Evolutionary conservation across 1,140 invertebrate species (phyloP).

Genomic region (Drosophila simulans): DNA sequence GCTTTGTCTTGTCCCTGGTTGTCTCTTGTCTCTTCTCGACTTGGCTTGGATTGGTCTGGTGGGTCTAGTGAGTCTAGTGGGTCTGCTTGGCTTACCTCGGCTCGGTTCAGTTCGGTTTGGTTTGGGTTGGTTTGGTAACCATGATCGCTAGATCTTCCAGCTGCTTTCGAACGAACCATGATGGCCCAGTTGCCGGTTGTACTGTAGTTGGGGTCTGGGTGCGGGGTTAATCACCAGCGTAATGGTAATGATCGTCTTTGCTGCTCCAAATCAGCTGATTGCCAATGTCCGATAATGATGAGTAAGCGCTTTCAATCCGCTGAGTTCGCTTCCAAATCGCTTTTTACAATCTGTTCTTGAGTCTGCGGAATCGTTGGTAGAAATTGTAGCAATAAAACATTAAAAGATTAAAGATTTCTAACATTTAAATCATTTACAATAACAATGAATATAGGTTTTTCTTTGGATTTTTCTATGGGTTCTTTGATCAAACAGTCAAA

Average conservation of each 20-base stretch:
- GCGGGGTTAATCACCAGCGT: conserved; percentile 42
- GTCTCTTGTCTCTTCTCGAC: not conserved
- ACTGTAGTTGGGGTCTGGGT: conserved; percentile 3
- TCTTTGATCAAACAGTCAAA: not conserved
- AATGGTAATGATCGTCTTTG: conserved; percentile 44
- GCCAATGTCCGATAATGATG: conserved; percentile 45
- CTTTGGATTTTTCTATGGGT: no score
- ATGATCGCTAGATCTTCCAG: conserved; percentile 49
- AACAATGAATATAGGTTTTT: no score
- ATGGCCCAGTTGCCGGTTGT: conserved; percentile 14
- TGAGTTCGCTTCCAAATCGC: not conserved
- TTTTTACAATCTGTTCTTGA: not conserved
- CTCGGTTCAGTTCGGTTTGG: conserved; percentile 16
- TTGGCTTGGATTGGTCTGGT: conserved; percentile 22
- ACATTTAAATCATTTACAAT: no score
- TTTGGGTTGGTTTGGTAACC: conserved; percentile 41
- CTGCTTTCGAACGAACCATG: conserved; percentile 18
- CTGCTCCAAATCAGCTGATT: conserved; percentile 52
- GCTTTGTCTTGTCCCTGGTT: conserved; percentile 20
- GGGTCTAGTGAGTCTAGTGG: conserved; percentile 10
- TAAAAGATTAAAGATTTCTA: not conserved
- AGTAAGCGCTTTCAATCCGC: conserved; percentile 39
- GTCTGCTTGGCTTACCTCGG: conserved; percentile 17
- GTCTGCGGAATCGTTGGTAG: not conserved
- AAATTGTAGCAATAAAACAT: not conserved